Base-by-base conservation (phyloP, 2,113 vertebrate species). In the Sorex araneus region DNA sequence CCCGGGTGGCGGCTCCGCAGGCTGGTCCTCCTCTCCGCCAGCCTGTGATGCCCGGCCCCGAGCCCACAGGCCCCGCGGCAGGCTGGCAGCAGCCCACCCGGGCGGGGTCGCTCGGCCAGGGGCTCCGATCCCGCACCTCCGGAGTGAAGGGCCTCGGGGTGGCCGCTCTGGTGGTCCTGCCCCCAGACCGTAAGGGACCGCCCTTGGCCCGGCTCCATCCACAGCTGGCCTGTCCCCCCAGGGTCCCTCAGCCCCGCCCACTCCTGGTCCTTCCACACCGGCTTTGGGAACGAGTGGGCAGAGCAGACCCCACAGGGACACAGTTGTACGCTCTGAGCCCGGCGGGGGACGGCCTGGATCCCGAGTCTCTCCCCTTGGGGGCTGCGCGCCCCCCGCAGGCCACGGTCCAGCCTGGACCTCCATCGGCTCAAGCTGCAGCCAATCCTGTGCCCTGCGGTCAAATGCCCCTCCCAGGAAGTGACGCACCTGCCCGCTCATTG, bases 91-190 rank as follows among this genome's bases (percentile, higher is more conserved):
- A 34, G 50, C 30, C 64, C 27, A 25, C 54, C 15, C 28, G 18
- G 47, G 70, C 66, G 0, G 21, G 50, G 16, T 5, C 1, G 1
- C 47, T 25, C 0, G 0, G 45, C 3, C 4, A 0, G 0, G 45
- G 84, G 92, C 64, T 18, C 83, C 9, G 10, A 19, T 60, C 57
- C 23, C 57, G 4, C 54, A 54, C 21, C 18, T 60, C 57, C 57
- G 23, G 57, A 60, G 18, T 60, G 21, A 16, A 16, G 57, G 57
- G 18, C 23, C 19, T 23, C 4, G 21, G 57, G 18, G 57, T 60
- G 2, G 18, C 13, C 67, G 60, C 4, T 70, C 88, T 50, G 34
- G 18, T 74, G n/a, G n/a, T 78, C 69, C 66, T 19, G 32, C 67
- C 60, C 78, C 82, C 11, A 7, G 9, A 34, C 18, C n/a, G n/a